Evolutionary conservation across 2,888 invertebrate species (phyloP).

Genomic region (Eupithecia insigniata): DNA sequence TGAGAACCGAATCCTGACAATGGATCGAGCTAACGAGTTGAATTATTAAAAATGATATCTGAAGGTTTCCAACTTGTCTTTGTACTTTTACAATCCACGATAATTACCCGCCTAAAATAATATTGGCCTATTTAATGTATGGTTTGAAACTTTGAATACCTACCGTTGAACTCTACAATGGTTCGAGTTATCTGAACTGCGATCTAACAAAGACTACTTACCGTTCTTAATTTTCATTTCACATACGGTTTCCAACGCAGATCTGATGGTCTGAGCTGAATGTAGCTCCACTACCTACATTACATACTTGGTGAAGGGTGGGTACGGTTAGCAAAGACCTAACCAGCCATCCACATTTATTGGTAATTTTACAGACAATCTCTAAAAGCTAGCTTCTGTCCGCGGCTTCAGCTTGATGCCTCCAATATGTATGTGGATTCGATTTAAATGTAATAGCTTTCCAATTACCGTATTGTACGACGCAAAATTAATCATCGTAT

Average conservation of each 20-base stretch:
- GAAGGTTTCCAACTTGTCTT: constrained; percentile 41
- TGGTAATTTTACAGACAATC: too few species aligned
- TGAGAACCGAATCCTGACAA: constrained; percentile 80
- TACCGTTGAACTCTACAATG: constrained; percentile 67
- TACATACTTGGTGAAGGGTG: constrained; percentile 25
- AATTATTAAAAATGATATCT: constrained; percentile 65
- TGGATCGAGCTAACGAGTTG: constrained; percentile 64
- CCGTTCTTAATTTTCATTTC: constrained; percentile 84
- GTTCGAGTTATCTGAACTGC: constrained; percentile 61
- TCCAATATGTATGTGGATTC: too few species aligned
- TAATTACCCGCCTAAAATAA: constrained; percentile 34
- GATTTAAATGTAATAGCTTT: too few species aligned
- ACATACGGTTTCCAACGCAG: constrained; percentile 77
- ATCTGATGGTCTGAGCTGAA: constrained; percentile 69
- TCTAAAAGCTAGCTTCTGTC: too few species aligned
- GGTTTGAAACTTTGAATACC: constrained; percentile 63
- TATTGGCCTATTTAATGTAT: constrained; percentile 39
- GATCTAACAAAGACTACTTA: constrained; percentile 83
- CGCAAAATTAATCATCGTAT: too few species aligned
- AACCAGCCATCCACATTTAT: not conserved
- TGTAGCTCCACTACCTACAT: constrained; percentile 42
- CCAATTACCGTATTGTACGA: too few species aligned
- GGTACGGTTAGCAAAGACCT: constrained; percentile 47
- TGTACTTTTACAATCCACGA: constrained; percentile 34
- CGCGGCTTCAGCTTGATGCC: too few species aligned